Evolutionary conservation across 1,140 invertebrate genomes (phyloP).

Genomic region (Brachystomella parvula): DNA sequence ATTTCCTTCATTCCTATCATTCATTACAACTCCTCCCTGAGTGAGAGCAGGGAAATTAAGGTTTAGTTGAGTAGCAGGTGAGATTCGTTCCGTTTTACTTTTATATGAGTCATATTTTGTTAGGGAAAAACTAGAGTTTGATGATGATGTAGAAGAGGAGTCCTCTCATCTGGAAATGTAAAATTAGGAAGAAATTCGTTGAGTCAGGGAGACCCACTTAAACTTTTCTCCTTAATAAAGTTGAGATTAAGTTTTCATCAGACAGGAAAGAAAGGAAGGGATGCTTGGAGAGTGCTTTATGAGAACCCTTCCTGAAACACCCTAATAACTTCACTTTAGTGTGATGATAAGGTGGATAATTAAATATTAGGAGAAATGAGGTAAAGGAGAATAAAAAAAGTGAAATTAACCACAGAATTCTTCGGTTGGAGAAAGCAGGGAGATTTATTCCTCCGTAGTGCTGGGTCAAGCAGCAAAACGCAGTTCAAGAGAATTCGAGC

Average conservation of each 20-base stretch:
- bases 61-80: background rate
- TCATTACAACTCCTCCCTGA: background rate
- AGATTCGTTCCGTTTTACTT: background rate
- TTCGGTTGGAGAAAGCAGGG: no score
- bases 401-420: no score
- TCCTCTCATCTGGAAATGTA: background rate
- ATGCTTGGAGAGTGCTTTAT: background rate
- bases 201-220: background rate
- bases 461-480: no score
- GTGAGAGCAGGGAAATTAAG: background rate
- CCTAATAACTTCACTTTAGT: background rate
- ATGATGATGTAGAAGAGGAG: background rate
- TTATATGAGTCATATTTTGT: no score
- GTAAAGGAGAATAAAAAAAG: no score
- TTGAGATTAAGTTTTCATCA: background rate
- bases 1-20: background rate
- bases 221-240: background rate
- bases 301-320: background rate
- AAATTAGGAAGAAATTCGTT: background rate
- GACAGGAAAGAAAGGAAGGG: background rate
- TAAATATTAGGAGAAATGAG: background rate
- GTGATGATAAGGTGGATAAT: conserved; percentile 10
- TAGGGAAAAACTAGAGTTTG: no score
- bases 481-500: no score
- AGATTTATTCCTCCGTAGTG: no score